Evolutionary conservation across 2,797 vertebrate species (phyloP), one percentile per base, ranked within the genome.

Genomic region (Dicrostonyx torquatus): DNA sequence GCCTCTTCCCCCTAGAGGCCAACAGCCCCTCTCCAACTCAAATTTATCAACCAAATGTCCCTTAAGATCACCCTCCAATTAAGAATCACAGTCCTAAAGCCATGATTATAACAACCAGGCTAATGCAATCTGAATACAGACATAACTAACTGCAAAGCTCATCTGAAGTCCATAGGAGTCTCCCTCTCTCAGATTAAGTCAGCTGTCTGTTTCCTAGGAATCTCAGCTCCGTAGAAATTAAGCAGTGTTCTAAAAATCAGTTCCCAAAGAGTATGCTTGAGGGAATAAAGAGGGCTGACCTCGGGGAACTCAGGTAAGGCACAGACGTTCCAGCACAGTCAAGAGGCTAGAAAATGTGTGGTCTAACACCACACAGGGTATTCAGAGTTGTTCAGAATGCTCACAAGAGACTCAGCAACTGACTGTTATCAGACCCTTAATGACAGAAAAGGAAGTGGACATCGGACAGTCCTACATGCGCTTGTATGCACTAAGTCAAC

Each of bases 211-310:
- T 73, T 92, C 45, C 80, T 90, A 9, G 22, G 37, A 85, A 76
- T 76, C 58, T 72, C 40, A 77, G n/a, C 22, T 45, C 34, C 72
- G 4, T 10, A 55, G 62, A 62, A 88, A 75, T 55, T 50, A 94
- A 90, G 17, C n/a, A 1, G 31, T 80, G 75, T 4, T 45, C 26
- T 14, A 48, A 78, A 80, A 66, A 79, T 79, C 50, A 29, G 17
- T 58, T 90, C 64, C 87, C 87, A 87, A 62, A 53, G 43, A 60
- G 48, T 73, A 31, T 9, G 13, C n/a, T 89, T 88, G n/a, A 87
- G 31, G 50, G 91, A 93, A 89, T 91, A 62, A 64, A 93, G 93
- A 89, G n/a, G 75, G 20, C 64, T 77, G 12, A 8, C 76, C 55
- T 82, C 58, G 31, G 76, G 37, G 72, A 96, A 72, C 18, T 82